Evolutionary conservation across 2,113 vertebrate genomes (phyloP).

Genomic region (Theropithecus gelada): DNA sequence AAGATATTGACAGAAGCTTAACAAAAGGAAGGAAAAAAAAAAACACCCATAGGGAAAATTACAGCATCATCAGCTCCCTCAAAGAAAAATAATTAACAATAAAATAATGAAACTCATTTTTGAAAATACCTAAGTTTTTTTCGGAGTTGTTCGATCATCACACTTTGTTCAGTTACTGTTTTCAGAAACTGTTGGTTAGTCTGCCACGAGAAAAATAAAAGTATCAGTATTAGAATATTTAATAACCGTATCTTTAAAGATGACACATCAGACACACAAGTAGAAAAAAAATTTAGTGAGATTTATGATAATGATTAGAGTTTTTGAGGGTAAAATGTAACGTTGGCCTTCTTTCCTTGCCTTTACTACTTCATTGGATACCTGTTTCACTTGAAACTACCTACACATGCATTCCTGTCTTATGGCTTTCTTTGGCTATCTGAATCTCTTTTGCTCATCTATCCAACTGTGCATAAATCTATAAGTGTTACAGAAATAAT

Average conservation of each 20-base stretch:
- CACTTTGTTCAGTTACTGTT: conserved; percentile 89
- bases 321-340: not conserved
- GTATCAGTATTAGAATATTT: conserved; percentile 9
- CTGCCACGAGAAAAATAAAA: conserved; percentile 82
- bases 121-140: conserved; percentile 90
- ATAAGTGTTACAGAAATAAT: not conserved
- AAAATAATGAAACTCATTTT: conserved; percentile 23
- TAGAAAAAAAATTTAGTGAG: not conserved
- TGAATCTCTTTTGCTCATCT: not conserved
- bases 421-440: not conserved
- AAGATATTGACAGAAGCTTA: conserved; percentile 4
- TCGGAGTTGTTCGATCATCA: conserved; percentile 88
- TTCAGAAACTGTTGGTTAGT: conserved; percentile 92
- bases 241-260: not conserved
- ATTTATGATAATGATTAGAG: not conserved
- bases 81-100: conserved; percentile 44
- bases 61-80: not conserved
- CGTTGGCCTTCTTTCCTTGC: not conserved
- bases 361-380: not conserved
- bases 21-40: not conserved
- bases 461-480: not conserved
- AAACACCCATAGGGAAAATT: not conserved
- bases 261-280: not conserved
- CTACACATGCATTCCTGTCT: not conserved
- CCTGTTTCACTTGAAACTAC: not conserved